phyloP scores from a whole-genome alignment of 2,888 invertebrate genomes.

The Nephrocerus scutellatus region DNA sequence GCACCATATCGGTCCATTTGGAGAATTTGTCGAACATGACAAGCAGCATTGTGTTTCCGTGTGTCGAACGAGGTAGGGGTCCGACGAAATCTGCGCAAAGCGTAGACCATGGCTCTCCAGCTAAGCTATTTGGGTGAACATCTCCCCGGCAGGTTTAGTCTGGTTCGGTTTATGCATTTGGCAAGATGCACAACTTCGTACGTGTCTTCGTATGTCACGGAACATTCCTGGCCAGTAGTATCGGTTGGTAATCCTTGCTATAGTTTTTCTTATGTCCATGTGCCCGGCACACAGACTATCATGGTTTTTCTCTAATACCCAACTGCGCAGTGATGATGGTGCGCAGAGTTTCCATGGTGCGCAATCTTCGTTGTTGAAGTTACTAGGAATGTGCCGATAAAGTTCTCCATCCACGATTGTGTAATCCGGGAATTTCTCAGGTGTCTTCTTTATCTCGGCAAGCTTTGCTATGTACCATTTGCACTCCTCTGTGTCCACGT shows the following conservation, averaged over 20 bases:
- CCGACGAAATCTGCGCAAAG: constrained; percentile 15
- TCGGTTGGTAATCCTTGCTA: constrained; percentile 3
- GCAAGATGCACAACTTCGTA: constrained; percentile 9
- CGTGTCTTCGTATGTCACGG: constrained; percentile 9
- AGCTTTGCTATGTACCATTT: constrained; percentile 3
- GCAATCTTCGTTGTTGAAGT: neutral
- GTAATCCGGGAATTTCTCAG: constrained; percentile 9
- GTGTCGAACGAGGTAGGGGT: constrained; percentile 12
- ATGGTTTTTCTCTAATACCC: constrained; percentile 12
- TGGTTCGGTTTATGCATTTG: constrained; percentile 13
- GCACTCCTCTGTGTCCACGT: neutral
- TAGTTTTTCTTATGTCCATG: constrained; percentile 16
- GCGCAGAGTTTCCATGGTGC: constrained; percentile 15
- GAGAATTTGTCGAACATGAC: constrained; percentile 15
- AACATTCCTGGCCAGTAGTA: constrained; percentile 19
- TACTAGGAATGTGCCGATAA: constrained; percentile 7
- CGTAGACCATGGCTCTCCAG: constrained; percentile 2
- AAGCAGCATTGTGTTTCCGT: constrained; percentile 11
- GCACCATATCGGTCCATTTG: constrained; percentile 15
- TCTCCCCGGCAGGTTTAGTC: constrained; percentile 6
- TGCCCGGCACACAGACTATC: constrained; percentile 13
- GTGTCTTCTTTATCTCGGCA: neutral
- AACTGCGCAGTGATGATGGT: neutral
- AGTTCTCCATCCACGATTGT: constrained; percentile 2
- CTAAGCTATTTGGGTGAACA: constrained; percentile 9